Evolutionary conservation across 2,888 invertebrate species (phyloP), one percentile per base, ranked within the genome.

Genomic region (Hypomecis punctinalis): DNA sequence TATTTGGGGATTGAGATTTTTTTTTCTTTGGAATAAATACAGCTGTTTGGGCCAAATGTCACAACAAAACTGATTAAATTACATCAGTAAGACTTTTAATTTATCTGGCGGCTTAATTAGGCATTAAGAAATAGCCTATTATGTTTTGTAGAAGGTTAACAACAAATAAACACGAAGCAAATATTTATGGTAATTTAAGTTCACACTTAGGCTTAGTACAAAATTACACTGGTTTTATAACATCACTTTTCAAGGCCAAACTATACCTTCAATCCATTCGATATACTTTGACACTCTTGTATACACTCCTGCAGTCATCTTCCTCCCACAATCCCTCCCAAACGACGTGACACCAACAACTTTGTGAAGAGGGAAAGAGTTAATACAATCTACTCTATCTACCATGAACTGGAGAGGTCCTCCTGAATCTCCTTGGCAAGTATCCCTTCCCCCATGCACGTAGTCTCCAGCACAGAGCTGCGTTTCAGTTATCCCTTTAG

Each of bases 331-430:
- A 69, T 93, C 91, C 48, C 93, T 84, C 0, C 94, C 94, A 76
- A 94, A 94, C 0, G 94, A 94, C 0, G 94, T 94, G 42, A 94
- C 87, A 0, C 93, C 94, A 0, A 94, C 84, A 7, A 94, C 79
- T 48, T 80, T 88, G 60, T 92, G 91, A 4, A 94, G 71, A 8
- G 93, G 93, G 72, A 92, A 93, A 0, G 75, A 82, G 1, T 78
- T 77, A 0, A 82, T 52, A 71, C 93, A 93, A 54, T 93, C 91
- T 0, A 90, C 85, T 35, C 78, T 80, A 0, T 86, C 83, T 4
- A 88, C 84, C 83, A 90, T 88, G 0, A 85, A 73, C 62, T 93
- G 93, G 0, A 93, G 71, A 0, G 93, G 93, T 0, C 93, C 93
- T 0, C 93, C 93, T 0, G 93, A 93, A 61, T 93, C 93, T 0